phyloP scores from a whole-genome alignment of 2,888 invertebrate species.

The Scelioninae gen. 2 region DNA sequence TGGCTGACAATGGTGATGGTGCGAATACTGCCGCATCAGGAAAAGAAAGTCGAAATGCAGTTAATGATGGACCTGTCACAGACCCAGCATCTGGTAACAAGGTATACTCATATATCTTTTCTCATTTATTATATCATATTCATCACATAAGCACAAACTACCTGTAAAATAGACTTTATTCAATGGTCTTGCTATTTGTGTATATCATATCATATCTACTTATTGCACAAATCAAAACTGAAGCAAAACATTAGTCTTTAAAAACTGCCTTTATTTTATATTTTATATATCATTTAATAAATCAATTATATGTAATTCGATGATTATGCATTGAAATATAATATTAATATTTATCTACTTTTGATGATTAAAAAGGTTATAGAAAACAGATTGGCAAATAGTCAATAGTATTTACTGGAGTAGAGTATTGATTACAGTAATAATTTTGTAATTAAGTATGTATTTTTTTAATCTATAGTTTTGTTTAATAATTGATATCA shows the following conservation, averaged over 20 bases:
- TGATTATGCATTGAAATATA: too few relatives aligned
- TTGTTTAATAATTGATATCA: too few relatives aligned
- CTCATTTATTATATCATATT: neutral
- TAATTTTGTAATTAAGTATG: too few relatives aligned
- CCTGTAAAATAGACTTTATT: constrained; percentile 1
- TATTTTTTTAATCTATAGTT: too few relatives aligned
- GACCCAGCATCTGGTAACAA: constrained; percentile 83
- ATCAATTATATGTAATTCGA: too few relatives aligned
- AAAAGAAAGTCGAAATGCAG: constrained; percentile 73
- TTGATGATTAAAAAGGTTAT: too few relatives aligned
- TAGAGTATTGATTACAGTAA: too few relatives aligned
- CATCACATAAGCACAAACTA: neutral
- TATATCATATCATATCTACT: neutral
- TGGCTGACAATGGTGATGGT: constrained; percentile 73
- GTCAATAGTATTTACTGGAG: too few relatives aligned
- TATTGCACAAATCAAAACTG: neutral
- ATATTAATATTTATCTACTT: too few relatives aligned
- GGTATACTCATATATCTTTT: constrained; percentile 71
- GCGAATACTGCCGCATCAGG: constrained; percentile 68
- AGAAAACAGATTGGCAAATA: too few relatives aligned
- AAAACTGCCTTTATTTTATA: neutral
- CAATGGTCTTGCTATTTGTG: constrained; percentile 8
- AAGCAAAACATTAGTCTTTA: neutral
- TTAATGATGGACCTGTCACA: constrained; percentile 85
- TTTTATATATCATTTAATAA: too few relatives aligned